Base-by-base conservation (phyloP, 92 coral and sea anemone species). In the Zoanthus sansibaricus region DNA sequence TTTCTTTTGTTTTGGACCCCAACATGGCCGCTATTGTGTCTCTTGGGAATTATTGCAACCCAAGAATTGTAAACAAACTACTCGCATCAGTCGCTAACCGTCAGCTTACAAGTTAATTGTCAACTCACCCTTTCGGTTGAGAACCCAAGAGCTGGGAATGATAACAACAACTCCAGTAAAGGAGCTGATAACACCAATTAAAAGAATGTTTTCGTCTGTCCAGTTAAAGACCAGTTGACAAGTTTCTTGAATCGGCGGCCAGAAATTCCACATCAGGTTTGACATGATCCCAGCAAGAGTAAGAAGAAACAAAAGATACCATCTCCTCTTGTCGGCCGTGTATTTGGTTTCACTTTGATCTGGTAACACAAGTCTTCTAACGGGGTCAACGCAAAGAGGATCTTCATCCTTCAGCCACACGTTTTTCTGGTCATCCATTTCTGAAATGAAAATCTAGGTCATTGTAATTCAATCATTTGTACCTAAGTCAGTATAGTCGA, bases 161-260 rank as follows among this genome's bases (percentile, higher is more conserved):
- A 80, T 64, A n/a, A 68, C 21, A 5, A 80, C 42, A 8, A 62
- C 58, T 2, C 51, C 7, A 3, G 72, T 62, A 30, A 47, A 18
- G 4, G 85, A 66, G 75, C 62, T 64, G 18, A 80, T 64, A 9
- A 70, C 62, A 15, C 85, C 85, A 49, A 80, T 80, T 9, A 80
- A 17, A 72, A 80, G 73, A 6, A 72, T 80, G 85, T 66, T 80
- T 64, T 80, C 74, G 86, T 82, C 59, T 7, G 83, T 76, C 90
- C 90, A 87, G 37, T 52, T 58, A 44, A 67, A 87, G 20, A 87
- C 79, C 16, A 78, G 83, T 9, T 78, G 82, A 51, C 83, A 77
- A 0, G 84, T 86, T 45, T 82, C 89, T 17, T 86, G 89, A 58
- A 86, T 86, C 9, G 89, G 89, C 12, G 83, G 75, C 89, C 89